Base-by-base conservation (phyloP, 2,888 invertebrate genomes). In the Resseliella maxima region DNA sequence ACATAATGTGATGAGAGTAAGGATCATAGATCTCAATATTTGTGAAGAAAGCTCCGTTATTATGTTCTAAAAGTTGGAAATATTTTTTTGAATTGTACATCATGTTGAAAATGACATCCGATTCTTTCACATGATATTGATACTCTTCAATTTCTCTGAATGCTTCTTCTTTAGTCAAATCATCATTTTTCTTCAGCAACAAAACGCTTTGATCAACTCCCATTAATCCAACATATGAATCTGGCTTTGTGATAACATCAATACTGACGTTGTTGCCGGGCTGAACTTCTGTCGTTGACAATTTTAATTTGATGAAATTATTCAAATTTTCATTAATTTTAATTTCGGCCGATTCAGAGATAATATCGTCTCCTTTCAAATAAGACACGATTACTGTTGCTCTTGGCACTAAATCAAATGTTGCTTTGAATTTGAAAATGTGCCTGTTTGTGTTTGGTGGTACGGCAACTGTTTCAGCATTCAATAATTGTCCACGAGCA, bases 321-420 rank as follows among this genome's bases (percentile, higher is more conserved):
- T 95, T 95, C 88, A 97, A 92, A 31, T 95, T 91, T 83, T 95
- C 95, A 59, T 94, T 93, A 0, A 95, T 92, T 88, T 96, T 94
- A 88, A 96, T 94, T 89, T 96, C 95, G n/a, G 97, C 91, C 0
- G 96, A 94, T 89, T 97, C 96, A 0, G 97, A 95, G 31, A 98
- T 93, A 81, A 96, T 92, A 90, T 96, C 95, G 12, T 95, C 94
- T 89, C 94, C 93, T 64, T 93, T 92, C 86, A 97, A 94, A 88
- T 94, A 95, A 89, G 94, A 96, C 27, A 96, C 95, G 85, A 97
- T 91, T 86, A 97, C 91, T 89, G 95, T 94, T 50, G 95, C 94
- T 86, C 94, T 94, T 0, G 97, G 97, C 2, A 95, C 94, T 95
- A 96, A 95, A 31, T 93, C 93, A 87, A 93, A 93, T 0, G 94